Conservation (phyloP, 2,113 vertebrate species). For the Tamias sibiricus region DNA sequence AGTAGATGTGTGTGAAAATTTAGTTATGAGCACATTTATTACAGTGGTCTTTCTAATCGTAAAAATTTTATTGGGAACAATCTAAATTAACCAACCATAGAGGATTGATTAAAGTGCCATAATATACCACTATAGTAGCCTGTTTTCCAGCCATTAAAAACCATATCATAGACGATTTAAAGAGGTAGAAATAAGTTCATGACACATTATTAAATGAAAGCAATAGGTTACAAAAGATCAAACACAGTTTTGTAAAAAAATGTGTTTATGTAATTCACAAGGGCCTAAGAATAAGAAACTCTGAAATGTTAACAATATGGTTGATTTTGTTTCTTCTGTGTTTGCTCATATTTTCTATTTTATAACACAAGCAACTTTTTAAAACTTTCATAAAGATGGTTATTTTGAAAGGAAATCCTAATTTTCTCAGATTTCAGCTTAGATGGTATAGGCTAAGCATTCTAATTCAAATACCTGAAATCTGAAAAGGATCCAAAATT, state of each 20-base stretch:
- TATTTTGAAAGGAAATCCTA: background rate
- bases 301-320: background rate
- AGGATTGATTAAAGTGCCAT: background rate
- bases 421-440: background rate
- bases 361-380: background rate
- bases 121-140: background rate
- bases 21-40: background rate
- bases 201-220: conserved; percentile 18
- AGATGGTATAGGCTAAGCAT: background rate
- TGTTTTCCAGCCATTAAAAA: background rate
- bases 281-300: background rate
- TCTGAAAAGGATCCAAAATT: background rate
- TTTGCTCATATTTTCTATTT: background rate
- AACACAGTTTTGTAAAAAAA: conserved; percentile 27
- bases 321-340: background rate
- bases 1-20: background rate
- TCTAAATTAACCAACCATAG: background rate
- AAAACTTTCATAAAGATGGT: background rate
- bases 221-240: background rate
- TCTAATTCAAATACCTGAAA: background rate
- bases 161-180: background rate
- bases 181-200: background rate
- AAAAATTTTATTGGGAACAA: conserved; percentile 14
- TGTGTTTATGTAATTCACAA: background rate
- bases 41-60: background rate